A percentile compares a stretch with the other conserved stretches of the same genome.
Evolutionary conservation across 2,888 invertebrate species (phyloP).

Genomic region (Melikaiella ostensackeni): DNA sequence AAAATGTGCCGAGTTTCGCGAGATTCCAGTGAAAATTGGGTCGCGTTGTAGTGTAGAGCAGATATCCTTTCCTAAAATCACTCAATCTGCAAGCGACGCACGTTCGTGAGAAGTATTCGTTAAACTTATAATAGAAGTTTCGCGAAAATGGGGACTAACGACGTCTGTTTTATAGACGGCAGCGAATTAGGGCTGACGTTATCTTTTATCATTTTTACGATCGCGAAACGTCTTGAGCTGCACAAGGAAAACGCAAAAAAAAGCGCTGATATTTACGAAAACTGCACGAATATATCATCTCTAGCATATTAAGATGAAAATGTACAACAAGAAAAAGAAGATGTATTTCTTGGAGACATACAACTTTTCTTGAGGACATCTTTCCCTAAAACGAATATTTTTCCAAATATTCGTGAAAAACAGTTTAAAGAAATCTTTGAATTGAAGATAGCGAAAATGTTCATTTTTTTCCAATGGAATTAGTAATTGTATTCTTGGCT

Average conservation of each 20-base stretch:
- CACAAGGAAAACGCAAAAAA: no score
- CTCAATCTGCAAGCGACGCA: constrained; percentile 54
- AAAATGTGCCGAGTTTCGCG: constrained; percentile 2
- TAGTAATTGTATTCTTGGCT: no score
- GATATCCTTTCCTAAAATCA: constrained; percentile 44
- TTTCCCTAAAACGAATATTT: no score
- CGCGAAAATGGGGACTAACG: constrained; percentile 54
- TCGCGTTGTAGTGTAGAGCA: neutral
- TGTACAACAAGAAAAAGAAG: no score
- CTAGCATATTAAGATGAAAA: no score
- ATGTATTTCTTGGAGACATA: no score
- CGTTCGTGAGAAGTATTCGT: constrained; percentile 53
- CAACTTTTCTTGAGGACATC: no score
- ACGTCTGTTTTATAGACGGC: constrained; percentile 47
- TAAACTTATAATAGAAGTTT: constrained; percentile 56
- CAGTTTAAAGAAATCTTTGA: no score
- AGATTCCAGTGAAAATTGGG: neutral
- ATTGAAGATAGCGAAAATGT: no score
- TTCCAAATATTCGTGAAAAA: no score
- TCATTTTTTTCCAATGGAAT: no score
- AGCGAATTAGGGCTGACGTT: constrained; percentile 45
- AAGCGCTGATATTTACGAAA: neutral
- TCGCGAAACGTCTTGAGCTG: constrained; percentile 24
- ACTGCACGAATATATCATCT: neutral
- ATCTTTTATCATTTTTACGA: constrained; percentile 24